These are phyloP conservation scores for Tachyglossus aculeatus DNA, from an alignment of 2,797 vertebrate species.

Conservation along the genomic window DNA sequence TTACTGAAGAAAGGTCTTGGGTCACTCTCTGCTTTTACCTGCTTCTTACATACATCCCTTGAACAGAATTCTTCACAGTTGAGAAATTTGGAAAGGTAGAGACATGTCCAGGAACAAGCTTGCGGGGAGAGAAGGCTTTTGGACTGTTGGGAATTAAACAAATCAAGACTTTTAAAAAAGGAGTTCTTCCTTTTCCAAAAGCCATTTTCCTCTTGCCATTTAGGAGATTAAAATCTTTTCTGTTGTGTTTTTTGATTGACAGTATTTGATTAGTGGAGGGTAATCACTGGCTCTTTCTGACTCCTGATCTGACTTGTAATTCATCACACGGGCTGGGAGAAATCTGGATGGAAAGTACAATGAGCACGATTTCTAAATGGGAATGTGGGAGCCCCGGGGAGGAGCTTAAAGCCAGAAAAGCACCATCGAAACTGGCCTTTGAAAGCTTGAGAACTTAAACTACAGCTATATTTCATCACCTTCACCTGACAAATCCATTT, in stretches of 20 bases:
- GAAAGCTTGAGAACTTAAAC: background rate
- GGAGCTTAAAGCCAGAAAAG: conserved; percentile 23
- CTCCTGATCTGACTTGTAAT: background rate
- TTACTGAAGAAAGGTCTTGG: background rate
- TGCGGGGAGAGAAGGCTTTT: conserved; percentile 44
- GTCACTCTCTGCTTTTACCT: conserved; percentile 36
- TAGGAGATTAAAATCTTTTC: background rate
- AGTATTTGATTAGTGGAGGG: background rate
- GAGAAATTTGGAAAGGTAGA: conserved; percentile 31
- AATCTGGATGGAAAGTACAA: conserved; percentile 17
- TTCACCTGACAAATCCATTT: background rate
- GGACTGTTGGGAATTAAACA: conserved; percentile 41
- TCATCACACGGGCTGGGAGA: background rate
- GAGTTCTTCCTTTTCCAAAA: background rate
- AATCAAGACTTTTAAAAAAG: conserved; percentile 25
- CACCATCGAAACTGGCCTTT: background rate
- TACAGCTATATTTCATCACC: background rate
- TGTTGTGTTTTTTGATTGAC: background rate
- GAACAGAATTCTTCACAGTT: conserved; percentile 44
- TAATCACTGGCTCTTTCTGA: background rate
- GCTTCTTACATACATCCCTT: conserved; percentile 1
- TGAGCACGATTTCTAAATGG: background rate
- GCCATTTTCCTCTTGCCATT: background rate
- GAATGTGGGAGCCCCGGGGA: background rate
- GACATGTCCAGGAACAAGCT: conserved; percentile 23